Evolutionary conservation across 1,140 invertebrate genomes (phyloP), one percentile per base, ranked within the genome.

Genomic region (Ditylenchus dipsaci): DNA sequence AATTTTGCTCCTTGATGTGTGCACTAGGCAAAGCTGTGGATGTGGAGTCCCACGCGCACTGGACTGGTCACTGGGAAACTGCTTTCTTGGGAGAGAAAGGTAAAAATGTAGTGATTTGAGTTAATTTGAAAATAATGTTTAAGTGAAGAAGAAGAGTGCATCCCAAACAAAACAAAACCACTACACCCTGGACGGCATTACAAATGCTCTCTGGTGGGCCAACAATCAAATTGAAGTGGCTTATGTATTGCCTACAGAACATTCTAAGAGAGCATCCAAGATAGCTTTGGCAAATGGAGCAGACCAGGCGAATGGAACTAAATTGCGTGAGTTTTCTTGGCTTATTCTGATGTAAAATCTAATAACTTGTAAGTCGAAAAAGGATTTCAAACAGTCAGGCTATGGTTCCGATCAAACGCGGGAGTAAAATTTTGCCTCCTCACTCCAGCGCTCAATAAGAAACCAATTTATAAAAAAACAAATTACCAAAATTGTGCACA

Each of bases 1-100:
- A 76, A n/a, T 82, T 81, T 67, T 79, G 76, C 63, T 30, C 43
- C 11, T 45, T 81, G 15, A n/a, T 82, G 11, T 42, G 76, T 27
- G 62, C 69, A 30, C 56, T 82, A 26, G 80, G 81, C n/a, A 71
- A 73, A 57, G 76, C 73, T 53, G 61, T 76, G 21, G 69, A 74
- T 42, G 70, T 75, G 8, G 58, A 64, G 23, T 29, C 49, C 9
- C 74, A 73, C 45, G 66, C 75, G 11, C 65, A 67, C 33, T 80
- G 78, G 78, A 80, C 78, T 9, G 78, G 78, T 17, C 71, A 76
- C 59, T 82, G 74, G 81, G 58, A 60, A 11, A 83, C 78, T 13
- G 73, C 79, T 26, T 78, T 79, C 45, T 66, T 72, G 0, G 43
- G 23, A 13, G 66, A 49, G 26, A 33, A 1, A 26, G 26, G 33